A percentile compares a stretch with the other conserved stretches of the same genome.
Evolutionary conservation across 2,797 vertebrate genomes (phyloP).

Genomic region (Xerus rutilus): DNA sequence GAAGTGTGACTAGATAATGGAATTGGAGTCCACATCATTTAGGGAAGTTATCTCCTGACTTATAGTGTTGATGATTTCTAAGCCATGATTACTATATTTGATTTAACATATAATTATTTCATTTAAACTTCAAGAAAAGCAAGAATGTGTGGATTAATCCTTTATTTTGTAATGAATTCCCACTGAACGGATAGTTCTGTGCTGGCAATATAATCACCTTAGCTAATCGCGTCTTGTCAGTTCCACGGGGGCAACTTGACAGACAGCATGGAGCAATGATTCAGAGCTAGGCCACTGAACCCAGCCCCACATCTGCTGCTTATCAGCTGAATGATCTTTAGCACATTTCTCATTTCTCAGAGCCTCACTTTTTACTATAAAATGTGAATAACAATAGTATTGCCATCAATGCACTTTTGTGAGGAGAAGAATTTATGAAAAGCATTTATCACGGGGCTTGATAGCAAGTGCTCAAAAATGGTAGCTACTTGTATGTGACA

Average conservation of each 20-base stretch:
- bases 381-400: not conserved
- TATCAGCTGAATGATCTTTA: not conserved
- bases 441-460: not conserved
- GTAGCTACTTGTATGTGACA: not conserved
- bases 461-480: not conserved
- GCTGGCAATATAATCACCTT: not conserved
- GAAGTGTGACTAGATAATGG: not conserved
- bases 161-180: not conserved
- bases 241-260: not conserved
- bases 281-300: not conserved
- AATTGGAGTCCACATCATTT: not conserved
- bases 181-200: not conserved
- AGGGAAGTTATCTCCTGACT: not conserved
- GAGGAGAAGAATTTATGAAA: not conserved
- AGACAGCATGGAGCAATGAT: fast-evolving
- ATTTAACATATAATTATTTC: not conserved
- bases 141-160: not conserved
- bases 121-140: not conserved
- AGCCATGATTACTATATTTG: not conserved
- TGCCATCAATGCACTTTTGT: not conserved
- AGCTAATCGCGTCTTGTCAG: not conserved
- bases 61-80: not conserved
- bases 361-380: not conserved
- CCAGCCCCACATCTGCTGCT: not conserved
- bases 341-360: not conserved